Conservation (phyloP, 2,888 invertebrate genomes). For the Melitaea athalia region DNA sequence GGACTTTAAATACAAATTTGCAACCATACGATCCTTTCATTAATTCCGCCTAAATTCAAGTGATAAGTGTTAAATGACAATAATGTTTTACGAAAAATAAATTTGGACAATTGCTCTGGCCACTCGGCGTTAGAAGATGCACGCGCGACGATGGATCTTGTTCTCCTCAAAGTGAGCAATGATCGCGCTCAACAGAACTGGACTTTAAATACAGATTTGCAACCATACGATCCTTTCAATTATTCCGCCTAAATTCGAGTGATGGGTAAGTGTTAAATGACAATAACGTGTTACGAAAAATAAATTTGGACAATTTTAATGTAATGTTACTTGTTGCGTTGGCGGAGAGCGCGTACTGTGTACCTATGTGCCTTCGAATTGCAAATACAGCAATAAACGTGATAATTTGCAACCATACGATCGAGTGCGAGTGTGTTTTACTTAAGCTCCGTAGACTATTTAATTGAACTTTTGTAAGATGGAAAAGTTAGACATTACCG, state of each 20-base stretch:
- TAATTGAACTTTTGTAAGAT: too few relatives aligned
- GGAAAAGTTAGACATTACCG: too few relatives aligned
- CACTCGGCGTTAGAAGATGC: conserved; percentile 98
- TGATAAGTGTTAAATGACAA: conserved; percentile 58
- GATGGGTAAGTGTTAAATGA: conserved; percentile 58
- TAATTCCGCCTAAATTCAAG: conserved; percentile 69
- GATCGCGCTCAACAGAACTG: conserved; percentile 59
- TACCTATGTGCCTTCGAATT: conserved; percentile 82
- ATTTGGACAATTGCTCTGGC: too few relatives aligned
- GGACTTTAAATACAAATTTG: conserved; percentile 55
- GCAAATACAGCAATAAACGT: conserved; percentile 79
- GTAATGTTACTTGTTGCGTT: conserved; percentile 69
- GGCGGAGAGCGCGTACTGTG: conserved; percentile 78
- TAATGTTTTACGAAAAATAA: too few relatives aligned
- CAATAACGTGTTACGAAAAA: too few relatives aligned
- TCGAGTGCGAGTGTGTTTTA: too few relatives aligned
- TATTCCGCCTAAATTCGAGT: conserved; percentile 70
- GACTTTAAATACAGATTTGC: conserved; percentile 56
- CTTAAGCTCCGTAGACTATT: too few relatives aligned
- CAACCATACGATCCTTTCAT: conserved; percentile 76
- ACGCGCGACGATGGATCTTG: conserved; percentile 92
- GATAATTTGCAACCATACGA: too few relatives aligned
- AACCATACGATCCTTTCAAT: conserved; percentile 74
- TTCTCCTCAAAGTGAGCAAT: conserved; percentile 86
- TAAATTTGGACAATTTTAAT: conserved; percentile 60